Evolutionary conservation across 1,140 invertebrate genomes (phyloP), one percentile per base, ranked within the genome.

Genomic region (Papilio glaucus): DNA sequence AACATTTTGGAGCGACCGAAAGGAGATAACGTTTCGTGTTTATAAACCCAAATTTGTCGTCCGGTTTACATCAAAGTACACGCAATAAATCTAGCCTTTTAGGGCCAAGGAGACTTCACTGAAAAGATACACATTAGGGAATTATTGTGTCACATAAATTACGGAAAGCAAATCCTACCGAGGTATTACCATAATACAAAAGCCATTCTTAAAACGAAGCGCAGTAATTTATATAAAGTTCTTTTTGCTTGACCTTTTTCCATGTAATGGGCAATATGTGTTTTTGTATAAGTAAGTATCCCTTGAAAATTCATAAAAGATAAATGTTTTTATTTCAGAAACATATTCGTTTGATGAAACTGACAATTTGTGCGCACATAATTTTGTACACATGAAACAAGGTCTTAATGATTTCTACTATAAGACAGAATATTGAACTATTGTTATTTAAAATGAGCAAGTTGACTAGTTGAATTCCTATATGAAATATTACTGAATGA

Each of bases 71-170:
- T 49, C 24, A 29, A 45, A 69, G 67, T 69, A 69, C 67, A 69
- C 41, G 67, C 67, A 49, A 69, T 69, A 69, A 69, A 69, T 69
- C 42, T 69, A 49, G 67, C 67, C 67, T 69, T 69, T 69, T 69
- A 69, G 41, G 67, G 24, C 67, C 41, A 69, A 49, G 67, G 67
- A 26, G 67, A 69, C 67, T 69, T 42, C 39, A 29, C 67, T 69
- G 41, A 42, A 69, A 69, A 69, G 67, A 69, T 49, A 69, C 41
- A 69, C 67, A 69, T 69, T 49, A 49, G 67, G 67, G 67, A 69
- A 69, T 69, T 69, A 69, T 53, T 69, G 67, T 69, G 67, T 69
- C 67, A 69, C 67, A 69, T 69, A 69, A 69, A 69, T 69, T 69
- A 69, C 67, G 12, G 13, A 69, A 29, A 69, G 42, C 45, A 69